Base-by-base conservation (phyloP, 2,113 vertebrate species). In the Carlito syrichta region DNA sequence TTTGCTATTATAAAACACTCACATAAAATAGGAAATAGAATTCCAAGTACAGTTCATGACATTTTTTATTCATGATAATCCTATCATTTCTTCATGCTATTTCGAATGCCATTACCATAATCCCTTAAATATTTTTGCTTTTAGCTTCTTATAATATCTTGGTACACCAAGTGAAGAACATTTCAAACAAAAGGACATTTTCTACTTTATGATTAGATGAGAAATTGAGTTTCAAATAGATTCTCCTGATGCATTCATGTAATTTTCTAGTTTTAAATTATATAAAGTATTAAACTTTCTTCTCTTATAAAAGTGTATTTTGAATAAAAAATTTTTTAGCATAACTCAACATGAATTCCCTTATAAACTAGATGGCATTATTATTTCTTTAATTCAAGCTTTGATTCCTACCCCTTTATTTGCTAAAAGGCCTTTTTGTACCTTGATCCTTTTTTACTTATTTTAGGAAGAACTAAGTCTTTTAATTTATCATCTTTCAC, bases 61-160 rank as follows among this genome's bases (percentile, higher is more conserved):
- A 97, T 74, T 89, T 96, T 96, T 95, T 95, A 97, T 94, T 98
- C 86, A 95, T 95, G 94, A 93, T 96, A 96, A 97, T 96, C 43
- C 87, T 95, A 95, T 96, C 63, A 96, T 94, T 97, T 97, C 76
- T 96, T 88, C 86, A 95, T 2, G 2, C 69, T 88, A 82, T 94
- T 97, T 97, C 78, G 97, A 94, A 97, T 97, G 52, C n/a, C 45
- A 97, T 97, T 96, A 97, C n/a, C 81, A 95, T 98, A 98, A 98
- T 96, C 92, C 68, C 40, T 96, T 97, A 96, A 96, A 92, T 96
- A 95, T 89, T 96, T 97, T 93, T 94, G 86, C 92, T 91, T 96
- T 95, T 83, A 97, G 90, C 43, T 90, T 94, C 81, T 96, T 96
- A 95, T 79, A 97, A 81, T 92, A 94, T 90, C 90, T 95, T 94